Conservation (phyloP, 2,888 invertebrate species). For the Platycheirus albimanus region DNA sequence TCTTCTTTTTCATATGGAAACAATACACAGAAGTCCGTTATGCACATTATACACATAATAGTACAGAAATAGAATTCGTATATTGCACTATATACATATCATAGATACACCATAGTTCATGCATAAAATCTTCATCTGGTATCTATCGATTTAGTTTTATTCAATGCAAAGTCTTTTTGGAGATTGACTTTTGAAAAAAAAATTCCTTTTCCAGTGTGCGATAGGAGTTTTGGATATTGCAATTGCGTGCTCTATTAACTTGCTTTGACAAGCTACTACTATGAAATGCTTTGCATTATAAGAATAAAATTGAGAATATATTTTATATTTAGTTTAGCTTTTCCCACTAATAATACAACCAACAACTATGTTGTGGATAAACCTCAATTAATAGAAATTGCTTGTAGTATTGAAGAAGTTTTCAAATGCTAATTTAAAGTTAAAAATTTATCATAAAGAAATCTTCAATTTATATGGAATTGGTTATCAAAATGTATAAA, state of each 20-base stretch:
- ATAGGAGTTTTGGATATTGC: background rate
- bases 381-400: no score
- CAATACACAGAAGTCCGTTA: constrained; percentile 22
- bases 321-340: no score
- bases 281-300: no score
- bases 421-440: no score
- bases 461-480: no score
- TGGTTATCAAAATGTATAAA: no score
- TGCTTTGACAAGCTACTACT: background rate
- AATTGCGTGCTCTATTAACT: background rate
- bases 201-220: background rate
- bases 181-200: background rate
- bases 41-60: background rate
- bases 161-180: background rate
- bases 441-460: no score
- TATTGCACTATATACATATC: background rate
- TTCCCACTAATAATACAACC: no score
- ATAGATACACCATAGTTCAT: background rate
- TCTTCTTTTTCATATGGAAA: constrained; percentile 1
- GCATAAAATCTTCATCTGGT: constrained; percentile 37
- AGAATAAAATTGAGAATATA: no score
- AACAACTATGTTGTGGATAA: no score
- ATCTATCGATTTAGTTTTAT: constrained; percentile 43
- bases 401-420: no score
- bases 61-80: background rate